Percentiles rank a stretch among this genome's conserved stretches.
Conservation (phyloP, 2,888 invertebrate genomes). For the Rhodophaea formosa region DNA sequence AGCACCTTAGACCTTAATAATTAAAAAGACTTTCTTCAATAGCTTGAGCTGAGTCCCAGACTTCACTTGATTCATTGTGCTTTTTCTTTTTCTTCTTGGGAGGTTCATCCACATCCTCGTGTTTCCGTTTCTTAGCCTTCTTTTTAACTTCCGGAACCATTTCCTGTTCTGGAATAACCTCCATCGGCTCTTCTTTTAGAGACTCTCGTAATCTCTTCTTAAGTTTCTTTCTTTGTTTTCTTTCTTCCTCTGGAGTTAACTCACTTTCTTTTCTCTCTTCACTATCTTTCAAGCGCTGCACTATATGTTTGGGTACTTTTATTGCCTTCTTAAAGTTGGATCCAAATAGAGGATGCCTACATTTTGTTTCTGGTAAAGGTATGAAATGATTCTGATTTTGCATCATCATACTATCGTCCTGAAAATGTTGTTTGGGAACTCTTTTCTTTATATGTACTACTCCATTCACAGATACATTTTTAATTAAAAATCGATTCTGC, state of each 20-base stretch:
- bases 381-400: conserved; percentile 53
- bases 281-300: conserved; percentile 36
- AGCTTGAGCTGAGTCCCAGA: conserved; percentile 66
- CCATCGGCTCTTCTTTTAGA: conserved; percentile 3
- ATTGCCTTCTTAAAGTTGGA: conserved; percentile 56
- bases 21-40: conserved; percentile 69
- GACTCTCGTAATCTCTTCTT: conserved; percentile 6
- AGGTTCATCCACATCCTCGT: conserved; percentile 26
- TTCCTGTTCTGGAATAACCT: not conserved
- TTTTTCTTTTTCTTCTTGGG: conserved; percentile 45
- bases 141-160: conserved; percentile 23
- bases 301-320: conserved; percentile 46
- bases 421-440: conserved; percentile 56
- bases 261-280: not conserved
- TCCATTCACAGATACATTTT: conserved; percentile 42
- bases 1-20: conserved; percentile 37
- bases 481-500: conserved; percentile 37
- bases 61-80: conserved; percentile 46
- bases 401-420: conserved; percentile 42
- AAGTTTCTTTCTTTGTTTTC: conserved; percentile 7
- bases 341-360: conserved; percentile 67
- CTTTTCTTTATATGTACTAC: conserved; percentile 50
- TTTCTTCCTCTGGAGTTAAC: not conserved
- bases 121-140: conserved; percentile 46
- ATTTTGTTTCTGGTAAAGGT: conserved; percentile 64